These are phyloP conservation scores for Eugnorisma glareosa DNA, from an alignment of 2,888 invertebrate species.

Conservation along the genomic window DNA sequence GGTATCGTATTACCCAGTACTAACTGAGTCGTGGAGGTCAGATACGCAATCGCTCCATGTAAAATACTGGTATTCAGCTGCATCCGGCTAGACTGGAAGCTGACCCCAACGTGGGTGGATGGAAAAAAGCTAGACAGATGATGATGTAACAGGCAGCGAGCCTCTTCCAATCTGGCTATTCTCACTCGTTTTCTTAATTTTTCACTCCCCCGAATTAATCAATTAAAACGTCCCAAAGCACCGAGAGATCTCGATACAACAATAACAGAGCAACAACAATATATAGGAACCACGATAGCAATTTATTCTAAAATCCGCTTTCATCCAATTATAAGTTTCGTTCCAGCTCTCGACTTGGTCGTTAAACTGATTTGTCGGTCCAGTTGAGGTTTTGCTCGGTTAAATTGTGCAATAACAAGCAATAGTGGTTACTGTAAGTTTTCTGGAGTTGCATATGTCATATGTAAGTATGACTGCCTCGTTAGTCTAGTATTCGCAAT, in stretches of 20 bases:
- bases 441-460: not conserved
- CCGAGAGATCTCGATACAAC: not conserved
- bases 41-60: too few relatives aligned
- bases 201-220: not conserved
- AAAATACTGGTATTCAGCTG: too few relatives aligned
- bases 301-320: conserved; percentile 55
- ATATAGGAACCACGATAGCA: conserved; percentile 37
- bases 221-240: not conserved
- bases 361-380: conserved; percentile 60
- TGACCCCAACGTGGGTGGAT: too few relatives aligned
- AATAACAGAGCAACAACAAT: conserved; percentile 32
- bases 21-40: too few relatives aligned
- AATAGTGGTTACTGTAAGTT: conserved; percentile 8
- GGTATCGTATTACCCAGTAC: too few relatives aligned
- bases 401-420: conserved; percentile 52
- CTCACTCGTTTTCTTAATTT: not conserved
- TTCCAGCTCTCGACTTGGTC: conserved; percentile 39
- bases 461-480: not conserved
- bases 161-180: not conserved
- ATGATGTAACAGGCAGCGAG: not conserved
- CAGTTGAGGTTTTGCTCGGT: conserved; percentile 43
- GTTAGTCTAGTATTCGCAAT: not conserved
- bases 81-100: too few relatives aligned
- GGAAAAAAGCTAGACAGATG: too few relatives aligned
- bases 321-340: conserved; percentile 63